phyloP scores from a whole-genome alignment of 2,797 vertebrate genomes.

The Perodicticus potto region DNA sequence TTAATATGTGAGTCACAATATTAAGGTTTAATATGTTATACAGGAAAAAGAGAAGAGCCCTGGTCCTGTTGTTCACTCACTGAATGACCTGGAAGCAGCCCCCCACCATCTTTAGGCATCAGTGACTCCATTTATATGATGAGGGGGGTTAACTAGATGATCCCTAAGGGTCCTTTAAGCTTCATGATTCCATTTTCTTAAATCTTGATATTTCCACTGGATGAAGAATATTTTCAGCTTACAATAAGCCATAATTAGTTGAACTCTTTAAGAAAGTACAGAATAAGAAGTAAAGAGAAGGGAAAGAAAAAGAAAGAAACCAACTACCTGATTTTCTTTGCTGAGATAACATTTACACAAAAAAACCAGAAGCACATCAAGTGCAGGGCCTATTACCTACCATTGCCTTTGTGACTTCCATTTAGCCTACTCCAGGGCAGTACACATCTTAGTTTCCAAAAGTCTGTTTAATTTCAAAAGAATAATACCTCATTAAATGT shows the following conservation, averaged over 20 bases:
- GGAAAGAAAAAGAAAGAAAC: constrained; percentile 25
- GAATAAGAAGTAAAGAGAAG: constrained; percentile 27
- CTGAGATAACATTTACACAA: constrained; percentile 29
- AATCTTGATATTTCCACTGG: constrained; percentile 34
- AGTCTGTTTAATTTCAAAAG: constrained; percentile 21
- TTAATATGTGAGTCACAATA: not conserved
- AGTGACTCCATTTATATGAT: not conserved
- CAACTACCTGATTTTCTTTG: constrained; percentile 42
- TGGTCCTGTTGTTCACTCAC: not conserved
- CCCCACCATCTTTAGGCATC: not conserved
- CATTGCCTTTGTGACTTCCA: constrained; percentile 45
- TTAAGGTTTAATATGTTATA: not conserved
- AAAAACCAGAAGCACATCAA: not conserved
- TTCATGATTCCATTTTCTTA: constrained; percentile 37
- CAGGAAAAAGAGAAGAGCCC: not conserved
- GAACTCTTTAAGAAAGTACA: constrained; percentile 7
- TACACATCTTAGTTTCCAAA: constrained; percentile 8
- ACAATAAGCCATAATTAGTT: not conserved
- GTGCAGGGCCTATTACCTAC: not conserved
- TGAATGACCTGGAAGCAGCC: not conserved
- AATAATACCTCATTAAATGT: constrained; percentile 11
- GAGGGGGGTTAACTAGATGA: not conserved
- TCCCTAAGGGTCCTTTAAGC: not conserved
- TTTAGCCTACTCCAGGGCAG: not conserved
- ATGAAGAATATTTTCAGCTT: constrained; percentile 31